These are phyloP conservation scores for Xanthia togata DNA, from an alignment of 2,888 invertebrate species.

Conservation along the genomic window DNA sequence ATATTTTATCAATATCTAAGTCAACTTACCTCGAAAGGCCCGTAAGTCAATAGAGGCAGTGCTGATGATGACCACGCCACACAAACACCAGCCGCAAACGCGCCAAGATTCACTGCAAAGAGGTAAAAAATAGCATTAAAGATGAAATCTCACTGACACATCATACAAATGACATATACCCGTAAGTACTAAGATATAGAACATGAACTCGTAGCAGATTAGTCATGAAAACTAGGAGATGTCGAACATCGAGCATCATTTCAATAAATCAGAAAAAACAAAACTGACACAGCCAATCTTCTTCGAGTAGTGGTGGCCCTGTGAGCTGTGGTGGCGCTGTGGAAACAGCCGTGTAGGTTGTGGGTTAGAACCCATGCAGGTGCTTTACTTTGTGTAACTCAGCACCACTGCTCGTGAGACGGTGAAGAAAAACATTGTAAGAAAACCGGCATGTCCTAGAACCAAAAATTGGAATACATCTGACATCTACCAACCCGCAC, in stretches of 20 bases:
- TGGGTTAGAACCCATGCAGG: no score
- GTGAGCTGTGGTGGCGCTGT: no score
- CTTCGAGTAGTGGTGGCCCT: background rate
- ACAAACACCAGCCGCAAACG: constrained; percentile 90
- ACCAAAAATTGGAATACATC: no score
- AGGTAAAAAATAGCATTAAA: background rate
- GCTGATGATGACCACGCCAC: constrained; percentile 91
- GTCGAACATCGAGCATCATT: background rate
- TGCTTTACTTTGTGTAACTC: no score
- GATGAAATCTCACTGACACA: background rate
- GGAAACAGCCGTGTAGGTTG: no score
- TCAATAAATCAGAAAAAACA: background rate
- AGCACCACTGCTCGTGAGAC: no score
- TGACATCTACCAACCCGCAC: no score
- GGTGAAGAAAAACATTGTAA: no score
- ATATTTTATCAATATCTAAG: background rate
- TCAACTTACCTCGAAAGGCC: constrained; percentile 70
- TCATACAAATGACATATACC: background rate
- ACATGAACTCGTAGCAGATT: background rate
- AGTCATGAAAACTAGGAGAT: background rate
- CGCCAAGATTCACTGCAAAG: constrained; percentile 90
- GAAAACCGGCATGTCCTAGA: no score
- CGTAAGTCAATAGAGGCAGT: constrained; percentile 80
- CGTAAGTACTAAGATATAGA: no score
- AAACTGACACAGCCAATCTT: background rate